Conservation (phyloP, 2,113 vertebrate genomes). For the Machaerirhynchus nigripectus region DNA sequence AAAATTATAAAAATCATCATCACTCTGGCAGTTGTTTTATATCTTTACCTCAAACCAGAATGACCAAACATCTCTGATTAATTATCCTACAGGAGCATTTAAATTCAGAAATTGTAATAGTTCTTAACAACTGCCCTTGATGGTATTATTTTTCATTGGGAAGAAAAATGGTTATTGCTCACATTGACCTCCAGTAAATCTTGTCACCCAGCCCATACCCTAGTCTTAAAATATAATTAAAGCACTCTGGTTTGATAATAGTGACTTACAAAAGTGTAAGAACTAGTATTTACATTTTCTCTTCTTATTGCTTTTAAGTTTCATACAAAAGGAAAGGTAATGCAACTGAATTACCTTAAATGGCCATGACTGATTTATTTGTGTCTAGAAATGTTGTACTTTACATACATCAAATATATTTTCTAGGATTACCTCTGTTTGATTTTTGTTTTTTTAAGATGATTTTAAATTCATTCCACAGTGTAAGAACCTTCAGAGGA, state of each 20-base stretch:
- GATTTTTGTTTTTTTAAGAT: background rate
- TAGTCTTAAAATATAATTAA: constrained; percentile 67
- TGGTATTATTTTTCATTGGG: constrained; percentile 60
- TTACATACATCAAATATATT: background rate
- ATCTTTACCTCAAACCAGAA: constrained; percentile 22
- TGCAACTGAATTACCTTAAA: constrained; percentile 44
- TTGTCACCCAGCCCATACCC: constrained; percentile 30
- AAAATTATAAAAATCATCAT: background rate
- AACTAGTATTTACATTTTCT: constrained; percentile 55
- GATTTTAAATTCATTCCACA: background rate
- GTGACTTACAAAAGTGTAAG: constrained; percentile 47
- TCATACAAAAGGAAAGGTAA: constrained; percentile 51
- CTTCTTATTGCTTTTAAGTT: constrained; percentile 47
- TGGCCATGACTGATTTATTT: constrained; percentile 55
- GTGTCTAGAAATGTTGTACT: constrained; percentile 2
- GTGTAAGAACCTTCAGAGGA: background rate
- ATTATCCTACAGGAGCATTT: constrained; percentile 38
- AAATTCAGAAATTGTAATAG: constrained; percentile 60
- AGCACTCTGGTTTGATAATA: constrained; percentile 59
- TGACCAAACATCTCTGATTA: constrained; percentile 44
- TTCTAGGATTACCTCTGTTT: constrained; percentile 31
- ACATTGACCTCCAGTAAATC: constrained; percentile 63
- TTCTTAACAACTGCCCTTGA: constrained; percentile 49
- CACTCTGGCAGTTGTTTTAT: background rate
- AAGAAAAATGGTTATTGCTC: constrained; percentile 70